These are phyloP conservation scores for Entelurus aequoreus DNA, from an alignment of 2,113 vertebrate species.

Conservation along the genomic window DNA sequence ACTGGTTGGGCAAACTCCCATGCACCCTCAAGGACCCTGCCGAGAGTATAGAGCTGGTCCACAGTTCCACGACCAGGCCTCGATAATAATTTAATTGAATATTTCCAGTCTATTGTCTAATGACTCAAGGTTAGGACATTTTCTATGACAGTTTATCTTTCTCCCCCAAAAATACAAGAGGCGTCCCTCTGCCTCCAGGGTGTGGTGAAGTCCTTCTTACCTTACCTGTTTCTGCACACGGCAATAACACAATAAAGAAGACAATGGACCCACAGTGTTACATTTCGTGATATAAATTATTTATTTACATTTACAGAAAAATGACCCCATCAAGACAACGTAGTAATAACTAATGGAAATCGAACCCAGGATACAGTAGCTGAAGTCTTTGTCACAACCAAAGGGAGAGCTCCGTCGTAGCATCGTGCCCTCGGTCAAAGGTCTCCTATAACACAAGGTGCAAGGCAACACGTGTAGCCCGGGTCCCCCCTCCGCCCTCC, in stretches of 20 bases:
- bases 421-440: constrained; percentile 86
- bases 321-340: constrained; percentile 99
- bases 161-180: too few species aligned
- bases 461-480: constrained; percentile 98
- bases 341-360: constrained; percentile 98
- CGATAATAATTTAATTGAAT: too few species aligned
- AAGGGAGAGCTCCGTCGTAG: constrained; percentile 87
- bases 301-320: constrained; percentile 99
- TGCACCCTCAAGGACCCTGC: too few species aligned
- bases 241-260: background rate
- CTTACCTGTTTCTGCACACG: background rate
- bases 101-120: too few species aligned
- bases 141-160: too few species aligned
- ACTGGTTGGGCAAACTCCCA: too few species aligned
- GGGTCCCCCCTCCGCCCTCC: constrained; percentile 16
- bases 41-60: too few species aligned
- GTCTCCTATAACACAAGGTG: constrained; percentile 98
- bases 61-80: too few species aligned
- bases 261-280: constrained; percentile 28
- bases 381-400: constrained; percentile 80
- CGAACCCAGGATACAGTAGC: constrained; percentile 83
- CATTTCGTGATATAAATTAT: constrained; percentile 99
- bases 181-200: background rate
- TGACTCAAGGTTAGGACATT: too few species aligned
- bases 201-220: background rate